Percentiles rank a stretch among this genome's conserved stretches.
Evolutionary conservation across 1,140 invertebrate species (phyloP).

Genomic region (Papilio dardanus): DNA sequence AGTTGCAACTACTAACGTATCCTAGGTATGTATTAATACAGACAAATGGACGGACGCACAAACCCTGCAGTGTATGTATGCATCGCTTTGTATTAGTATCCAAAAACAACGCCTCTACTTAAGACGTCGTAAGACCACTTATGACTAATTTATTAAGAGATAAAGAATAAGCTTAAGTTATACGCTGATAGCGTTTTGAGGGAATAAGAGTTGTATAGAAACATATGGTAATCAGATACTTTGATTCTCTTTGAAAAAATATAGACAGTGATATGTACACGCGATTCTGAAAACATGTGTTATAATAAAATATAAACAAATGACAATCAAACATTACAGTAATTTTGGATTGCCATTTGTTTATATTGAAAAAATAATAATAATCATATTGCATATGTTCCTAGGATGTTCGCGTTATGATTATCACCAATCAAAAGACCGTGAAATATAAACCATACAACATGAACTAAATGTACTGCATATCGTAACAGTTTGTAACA

Average conservation of each 20-base stretch:
- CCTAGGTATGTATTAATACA: conserved; percentile 39
- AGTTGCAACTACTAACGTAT: background rate
- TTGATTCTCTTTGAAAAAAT: conserved; percentile 4
- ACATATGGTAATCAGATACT: background rate
- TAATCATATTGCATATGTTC: too few species aligned
- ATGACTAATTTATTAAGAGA: conserved; percentile 54
- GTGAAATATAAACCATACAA: too few species aligned
- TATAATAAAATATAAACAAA: background rate
- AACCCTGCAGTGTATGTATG: conserved; percentile 10
- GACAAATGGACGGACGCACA: conserved; percentile 46
- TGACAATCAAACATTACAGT: background rate
- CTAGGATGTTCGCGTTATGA: background rate
- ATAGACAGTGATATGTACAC: background rate
- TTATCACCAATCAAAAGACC: background rate
- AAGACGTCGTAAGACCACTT: conserved; percentile 43
- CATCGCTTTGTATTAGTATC: conserved; percentile 22
- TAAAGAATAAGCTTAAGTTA: conserved; percentile 38
- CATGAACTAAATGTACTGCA: too few species aligned
- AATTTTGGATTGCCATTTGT: too few species aligned
- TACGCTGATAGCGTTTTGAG: conserved; percentile 26
- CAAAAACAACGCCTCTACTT: conserved; percentile 35
- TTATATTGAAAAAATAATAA: too few species aligned
- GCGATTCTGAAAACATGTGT: too few species aligned
- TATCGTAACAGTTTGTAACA: conserved; percentile 28
- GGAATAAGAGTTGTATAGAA: background rate